Base-by-base conservation (phyloP, 2,888 invertebrate species). In the Trachelus stipa region DNA sequence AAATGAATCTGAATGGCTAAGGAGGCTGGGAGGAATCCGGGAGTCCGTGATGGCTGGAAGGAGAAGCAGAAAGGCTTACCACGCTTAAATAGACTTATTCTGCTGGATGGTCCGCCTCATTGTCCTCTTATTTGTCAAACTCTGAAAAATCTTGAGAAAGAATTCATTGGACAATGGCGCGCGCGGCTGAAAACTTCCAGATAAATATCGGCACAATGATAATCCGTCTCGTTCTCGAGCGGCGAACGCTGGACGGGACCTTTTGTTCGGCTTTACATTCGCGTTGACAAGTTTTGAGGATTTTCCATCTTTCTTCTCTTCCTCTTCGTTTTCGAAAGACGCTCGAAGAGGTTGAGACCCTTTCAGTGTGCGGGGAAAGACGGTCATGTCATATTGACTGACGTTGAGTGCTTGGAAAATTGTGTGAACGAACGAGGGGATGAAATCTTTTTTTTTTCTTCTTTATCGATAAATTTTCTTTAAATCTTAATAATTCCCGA, bases 191-290 rank as follows among this genome's bases (percentile, higher is more conserved):
- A 86, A 84, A 85, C 85, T 85, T 79, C 74, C 81, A 88, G 89
- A 89, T 89, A 88, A 89, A 88, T 86, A 88, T 88, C 88, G 84
- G 82, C 81, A 86, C 86, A 85, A 89, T 86, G 87, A 87, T 88
- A 88, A 89, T 89, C 89, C 85, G 56, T 79, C 76, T 75, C 79
- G 83, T 86, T 84, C 56, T 23, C 84, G 83, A 81, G 76, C 76
- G 79, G 78, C 35, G 68, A 68, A n/a, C 73, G 11, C 33, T 15
- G 75, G 56, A 30, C 56, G 9, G 9, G 37, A 74, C n/a, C 73
- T 77, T 83, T 86, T 86, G 86, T 87, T 79, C 78, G 81, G 78
- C 74, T 79, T 78, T 81, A 74, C 80, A 80, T 78, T 83, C 76
- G 56, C 56, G 79, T 83, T 82, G 83, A 85, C 85, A 84, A 86